Percentiles rank a stretch among this genome's conserved stretches.
Conservation (phyloP, 2,888 invertebrate species). For the Eupithecia abbreviata region DNA sequence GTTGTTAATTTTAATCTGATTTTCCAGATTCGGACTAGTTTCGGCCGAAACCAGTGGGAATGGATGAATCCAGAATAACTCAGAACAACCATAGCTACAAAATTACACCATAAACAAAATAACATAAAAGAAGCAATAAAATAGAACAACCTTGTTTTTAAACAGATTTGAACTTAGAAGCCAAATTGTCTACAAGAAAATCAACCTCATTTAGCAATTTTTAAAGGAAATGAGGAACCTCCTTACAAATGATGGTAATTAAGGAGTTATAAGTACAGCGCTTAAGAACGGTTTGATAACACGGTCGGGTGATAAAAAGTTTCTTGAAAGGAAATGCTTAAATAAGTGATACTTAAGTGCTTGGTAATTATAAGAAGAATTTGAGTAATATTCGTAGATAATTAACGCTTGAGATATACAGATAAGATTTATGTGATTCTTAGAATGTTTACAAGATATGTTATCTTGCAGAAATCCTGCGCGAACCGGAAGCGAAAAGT, state of each 20-base stretch:
- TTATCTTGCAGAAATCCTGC: too few species aligned
- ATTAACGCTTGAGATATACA: neutral
- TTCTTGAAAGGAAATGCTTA: conserved; percentile 25
- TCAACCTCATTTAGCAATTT: conserved; percentile 44
- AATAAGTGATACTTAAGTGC: conserved; percentile 27
- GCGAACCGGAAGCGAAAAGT: too few species aligned
- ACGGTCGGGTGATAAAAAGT: conserved; percentile 30
- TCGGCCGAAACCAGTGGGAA: too few species aligned
- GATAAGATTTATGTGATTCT: neutral
- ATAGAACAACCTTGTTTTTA: neutral
- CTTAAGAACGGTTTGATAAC: conserved; percentile 40
- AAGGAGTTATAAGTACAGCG: conserved; percentile 43
- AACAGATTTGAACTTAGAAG: conserved; percentile 19
- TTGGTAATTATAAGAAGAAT: conserved; percentile 1
- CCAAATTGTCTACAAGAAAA: conserved; percentile 38
- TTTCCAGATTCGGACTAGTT: too few species aligned
- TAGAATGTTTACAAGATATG: neutral
- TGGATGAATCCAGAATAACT: too few species aligned
- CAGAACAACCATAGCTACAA: too few species aligned
- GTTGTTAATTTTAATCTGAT: too few species aligned
- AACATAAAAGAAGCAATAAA: neutral
- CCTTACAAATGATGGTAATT: conserved; percentile 46
- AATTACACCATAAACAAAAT: neutral
- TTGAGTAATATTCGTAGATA: neutral
- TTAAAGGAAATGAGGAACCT: conserved; percentile 30